Percentiles rank a stretch among this genome's conserved stretches.
Evolutionary conservation across 1,140 invertebrate species (phyloP).

Genomic region (Octopus sinensis): DNA sequence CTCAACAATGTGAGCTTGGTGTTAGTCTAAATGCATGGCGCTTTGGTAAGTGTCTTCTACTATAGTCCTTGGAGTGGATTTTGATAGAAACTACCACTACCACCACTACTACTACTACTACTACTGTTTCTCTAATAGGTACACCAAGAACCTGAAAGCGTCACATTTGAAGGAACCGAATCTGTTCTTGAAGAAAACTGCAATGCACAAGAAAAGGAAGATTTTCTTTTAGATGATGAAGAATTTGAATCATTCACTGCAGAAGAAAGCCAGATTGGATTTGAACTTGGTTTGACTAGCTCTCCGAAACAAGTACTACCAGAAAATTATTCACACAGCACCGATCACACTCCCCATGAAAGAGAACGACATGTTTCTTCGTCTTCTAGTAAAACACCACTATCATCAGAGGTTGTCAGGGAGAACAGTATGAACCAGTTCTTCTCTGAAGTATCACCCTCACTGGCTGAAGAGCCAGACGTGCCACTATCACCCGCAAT

Average conservation of each 20-base stretch:
- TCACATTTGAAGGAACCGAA: constrained; percentile 35
- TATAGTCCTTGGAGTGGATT: too few relatives aligned
- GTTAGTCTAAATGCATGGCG: too few relatives aligned
- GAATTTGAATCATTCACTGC: constrained; percentile 51
- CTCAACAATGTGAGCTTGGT: too few relatives aligned
- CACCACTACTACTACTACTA: too few relatives aligned
- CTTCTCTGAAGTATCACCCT: background rate
- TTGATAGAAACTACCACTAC: too few relatives aligned
- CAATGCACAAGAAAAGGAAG: constrained; percentile 22
- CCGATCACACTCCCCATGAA: constrained; percentile 3
- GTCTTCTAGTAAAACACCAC: background rate
- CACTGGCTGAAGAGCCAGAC: background rate
- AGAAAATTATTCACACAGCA: background rate
- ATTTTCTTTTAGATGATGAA: constrained; percentile 34
- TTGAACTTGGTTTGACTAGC: background rate
- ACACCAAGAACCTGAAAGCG: constrained; percentile 33
- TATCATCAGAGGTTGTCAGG: background rate
- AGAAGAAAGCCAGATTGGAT: constrained; percentile 23
- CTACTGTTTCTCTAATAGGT: background rate
- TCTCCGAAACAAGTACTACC: background rate
- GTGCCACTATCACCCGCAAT: background rate
- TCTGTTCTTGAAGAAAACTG: constrained; percentile 19
- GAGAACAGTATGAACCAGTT: background rate
- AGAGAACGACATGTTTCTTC: constrained; percentile 1
- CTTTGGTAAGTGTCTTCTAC: too few relatives aligned